Percentiles rank a stretch among this genome's conserved stretches.
Evolutionary conservation across 2,113 vertebrate species (phyloP).

Genomic region (Xenopus borealis): DNA sequence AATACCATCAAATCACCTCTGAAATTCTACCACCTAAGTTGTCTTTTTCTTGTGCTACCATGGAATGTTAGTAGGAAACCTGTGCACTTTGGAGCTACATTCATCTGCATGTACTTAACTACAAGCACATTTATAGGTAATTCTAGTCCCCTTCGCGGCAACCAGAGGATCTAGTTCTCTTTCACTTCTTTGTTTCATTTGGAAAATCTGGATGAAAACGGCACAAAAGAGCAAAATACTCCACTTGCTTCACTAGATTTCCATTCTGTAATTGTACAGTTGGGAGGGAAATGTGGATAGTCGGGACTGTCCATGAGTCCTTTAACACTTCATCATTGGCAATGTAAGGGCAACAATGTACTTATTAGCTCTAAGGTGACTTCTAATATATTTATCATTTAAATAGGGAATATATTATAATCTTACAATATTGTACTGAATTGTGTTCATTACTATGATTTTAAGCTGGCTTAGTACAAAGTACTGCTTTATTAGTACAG

Average conservation of each 20-base stretch:
- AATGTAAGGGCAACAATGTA: too few relatives aligned
- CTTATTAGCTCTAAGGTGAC: too few relatives aligned
- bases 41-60: not conserved
- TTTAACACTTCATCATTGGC: too few relatives aligned
- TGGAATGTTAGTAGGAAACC: not conserved
- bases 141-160: not conserved
- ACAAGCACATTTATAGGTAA: not conserved
- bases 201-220: too few relatives aligned
- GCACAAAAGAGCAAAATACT: not conserved
- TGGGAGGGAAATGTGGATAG: too few relatives aligned
- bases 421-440: too few relatives aligned
- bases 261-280: not conserved
- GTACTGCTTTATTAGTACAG: too few relatives aligned
- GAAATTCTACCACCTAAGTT: constrained; percentile 15
- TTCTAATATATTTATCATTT: too few relatives aligned
- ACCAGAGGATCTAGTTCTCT: not conserved
- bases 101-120: not conserved
- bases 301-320: too few relatives aligned
- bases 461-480: too few relatives aligned
- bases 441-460: too few relatives aligned
- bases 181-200: not conserved
- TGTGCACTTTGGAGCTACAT: not conserved
- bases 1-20: not conserved
- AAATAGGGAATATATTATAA: too few relatives aligned
- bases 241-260: not conserved